Evolutionary conservation across 1,140 invertebrate species (phyloP).

Genomic region (Micrasema longulum): DNA sequence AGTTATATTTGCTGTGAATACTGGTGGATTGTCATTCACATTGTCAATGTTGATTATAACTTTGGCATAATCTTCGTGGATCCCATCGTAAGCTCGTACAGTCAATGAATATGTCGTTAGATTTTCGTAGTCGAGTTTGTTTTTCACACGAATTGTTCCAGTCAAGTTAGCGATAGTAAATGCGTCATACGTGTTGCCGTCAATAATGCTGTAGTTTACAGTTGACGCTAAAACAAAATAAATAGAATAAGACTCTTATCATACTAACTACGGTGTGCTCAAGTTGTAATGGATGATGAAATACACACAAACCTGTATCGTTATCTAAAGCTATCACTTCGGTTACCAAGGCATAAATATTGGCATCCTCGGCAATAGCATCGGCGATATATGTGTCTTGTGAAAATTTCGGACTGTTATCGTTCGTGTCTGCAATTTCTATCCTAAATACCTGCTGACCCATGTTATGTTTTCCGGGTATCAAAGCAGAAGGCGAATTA

Average conservation of each 20-base stretch:
- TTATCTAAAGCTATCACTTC: conserved; percentile 85
- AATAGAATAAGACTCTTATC: too few species aligned
- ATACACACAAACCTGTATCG: conserved; percentile 72
- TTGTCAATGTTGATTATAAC: conserved; percentile 85
- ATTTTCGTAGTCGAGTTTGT: conserved; percentile 86
- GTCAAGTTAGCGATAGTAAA: conserved; percentile 84
- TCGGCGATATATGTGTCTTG: conserved; percentile 80
- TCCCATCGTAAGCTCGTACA: conserved; percentile 82
- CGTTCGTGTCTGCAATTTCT: conserved; percentile 91
- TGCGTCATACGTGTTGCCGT: conserved; percentile 81
- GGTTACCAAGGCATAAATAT: conserved; percentile 82
- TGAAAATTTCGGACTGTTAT: conserved; percentile 86
- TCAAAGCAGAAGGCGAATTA: conserved; percentile 84
- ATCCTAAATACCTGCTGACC: conserved; percentile 85
- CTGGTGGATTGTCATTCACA: conserved; percentile 86
- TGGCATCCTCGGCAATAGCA: conserved; percentile 83
- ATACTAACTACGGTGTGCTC: too few species aligned
- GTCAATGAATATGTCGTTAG: conserved; percentile 82
- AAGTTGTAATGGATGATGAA: too few species aligned
- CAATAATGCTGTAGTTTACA: conserved; percentile 83
- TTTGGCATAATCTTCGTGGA: conserved; percentile 78
- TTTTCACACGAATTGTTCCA: conserved; percentile 83
- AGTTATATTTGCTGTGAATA: conserved; percentile 77
- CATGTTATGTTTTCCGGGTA: conserved; percentile 75
- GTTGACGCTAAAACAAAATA: conserved; percentile 71